Evolutionary conservation across 2,113 vertebrate species (phyloP).

Genomic region (Pelecanus crispus): DNA sequence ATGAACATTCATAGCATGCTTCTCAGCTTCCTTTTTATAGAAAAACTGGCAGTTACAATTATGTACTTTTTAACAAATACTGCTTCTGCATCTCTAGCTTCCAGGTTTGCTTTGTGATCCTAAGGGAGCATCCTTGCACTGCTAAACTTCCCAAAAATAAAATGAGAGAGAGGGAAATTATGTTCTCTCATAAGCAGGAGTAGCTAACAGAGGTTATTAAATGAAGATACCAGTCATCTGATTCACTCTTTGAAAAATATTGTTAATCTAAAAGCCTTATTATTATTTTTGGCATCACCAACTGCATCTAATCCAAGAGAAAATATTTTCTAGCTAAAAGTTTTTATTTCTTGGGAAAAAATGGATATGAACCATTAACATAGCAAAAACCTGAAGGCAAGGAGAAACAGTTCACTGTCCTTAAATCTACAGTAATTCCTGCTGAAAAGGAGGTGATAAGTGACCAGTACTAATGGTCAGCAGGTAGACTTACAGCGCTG

Average conservation of each 20-base stretch:
- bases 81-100: background rate
- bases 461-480: background rate
- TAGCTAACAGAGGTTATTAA: slow-evolving; percentile 11
- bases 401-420: background rate
- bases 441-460: background rate
- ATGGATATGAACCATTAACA: background rate
- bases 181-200: slow-evolving; percentile 6
- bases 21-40: slow-evolving; percentile 56
- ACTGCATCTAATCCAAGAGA: background rate
- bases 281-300: background rate
- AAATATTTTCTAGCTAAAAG: background rate
- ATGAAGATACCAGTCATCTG: slow-evolving; percentile 8
- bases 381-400: background rate
- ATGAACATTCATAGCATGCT: slow-evolving; percentile 57
- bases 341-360: background rate
- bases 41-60: slow-evolving; percentile 40
- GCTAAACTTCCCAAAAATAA: slow-evolving; percentile 23
- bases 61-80: slow-evolving; percentile 42
- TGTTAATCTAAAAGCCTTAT: slow-evolving; percentile 19
- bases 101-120: slow-evolving; percentile 25
- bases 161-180: slow-evolving; percentile 2
- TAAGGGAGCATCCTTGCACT: background rate
- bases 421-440: background rate
- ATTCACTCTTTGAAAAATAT: slow-evolving; percentile 5
- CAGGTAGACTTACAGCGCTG: background rate